A percentile compares a stretch with the other conserved stretches of the same genome.
Evolutionary conservation across 2,888 invertebrate genomes (phyloP).

Genomic region (Linyphia triangularis): DNA sequence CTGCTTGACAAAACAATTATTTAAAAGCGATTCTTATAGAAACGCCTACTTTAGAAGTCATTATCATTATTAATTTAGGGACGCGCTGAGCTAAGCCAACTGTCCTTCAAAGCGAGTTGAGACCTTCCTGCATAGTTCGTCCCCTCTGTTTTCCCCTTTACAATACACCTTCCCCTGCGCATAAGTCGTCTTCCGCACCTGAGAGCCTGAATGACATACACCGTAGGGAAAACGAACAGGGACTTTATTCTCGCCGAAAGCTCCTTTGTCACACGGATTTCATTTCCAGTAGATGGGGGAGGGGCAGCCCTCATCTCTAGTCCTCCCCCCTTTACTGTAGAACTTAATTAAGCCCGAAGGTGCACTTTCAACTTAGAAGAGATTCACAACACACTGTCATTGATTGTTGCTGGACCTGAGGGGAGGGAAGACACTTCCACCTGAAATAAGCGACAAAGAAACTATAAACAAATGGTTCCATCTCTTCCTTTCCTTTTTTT

Average conservation of each 20-base stretch:
- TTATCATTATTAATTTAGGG: too few relatives aligned
- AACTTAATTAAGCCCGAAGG: slow-evolving; percentile 48
- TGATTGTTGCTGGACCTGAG: not conserved
- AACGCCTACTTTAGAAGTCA: too few relatives aligned
- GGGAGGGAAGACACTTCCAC: not conserved
- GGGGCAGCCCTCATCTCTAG: not conserved
- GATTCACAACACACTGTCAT: not conserved
- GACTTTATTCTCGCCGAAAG: not conserved
- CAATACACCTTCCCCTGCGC: not conserved
- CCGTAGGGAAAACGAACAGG: not conserved
- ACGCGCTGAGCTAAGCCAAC: too few relatives aligned
- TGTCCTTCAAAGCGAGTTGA: not conserved
- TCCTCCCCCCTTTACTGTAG: not conserved
- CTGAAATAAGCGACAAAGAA: not conserved
- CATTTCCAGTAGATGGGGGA: not conserved
- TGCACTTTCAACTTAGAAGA: slow-evolving; percentile 7
- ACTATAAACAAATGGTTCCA: not conserved
- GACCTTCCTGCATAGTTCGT: too few relatives aligned
- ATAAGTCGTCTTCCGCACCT: not conserved
- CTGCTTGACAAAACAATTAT: too few relatives aligned
- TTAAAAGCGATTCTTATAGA: too few relatives aligned
- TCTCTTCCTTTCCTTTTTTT: not conserved
- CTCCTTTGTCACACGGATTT: slow-evolving; percentile 16
- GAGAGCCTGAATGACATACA: not conserved
- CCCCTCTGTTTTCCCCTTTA: not conserved